Base-by-base conservation (phyloP, 2,888 invertebrate species). In the Sinodicranocentrus sp. region DNA sequence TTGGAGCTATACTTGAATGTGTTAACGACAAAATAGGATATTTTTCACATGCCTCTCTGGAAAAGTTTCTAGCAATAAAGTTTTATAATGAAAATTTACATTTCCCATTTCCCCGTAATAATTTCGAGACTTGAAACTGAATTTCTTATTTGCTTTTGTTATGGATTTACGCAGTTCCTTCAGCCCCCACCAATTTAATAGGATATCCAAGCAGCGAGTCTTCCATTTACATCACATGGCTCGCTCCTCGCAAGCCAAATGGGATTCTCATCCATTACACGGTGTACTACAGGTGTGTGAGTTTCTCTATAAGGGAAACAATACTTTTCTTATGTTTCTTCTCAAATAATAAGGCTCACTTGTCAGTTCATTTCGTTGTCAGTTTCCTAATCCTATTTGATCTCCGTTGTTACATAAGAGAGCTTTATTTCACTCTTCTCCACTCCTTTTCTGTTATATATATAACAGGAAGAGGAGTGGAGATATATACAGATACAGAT, bases 171-270 rank as follows among this genome's bases (percentile, higher is more conserved):
- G 10, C 75, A 88, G 88, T 87, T 59, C 88, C 88, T 8, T 83
- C 87, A n/a, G 39, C 88, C 28, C 88, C 88, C 19, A 82, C 72
- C 59, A 85, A 85, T 80, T 73, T 88, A 54, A 83, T 87, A 78
- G 88, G 87, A 19, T 86, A 82, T 73, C 76, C 88, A 44, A 87
- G 85, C 83, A 84, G 83, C 25, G 87, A 88, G 73, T 85, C 84
- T 26, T 87, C 86, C 48, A 84, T 87, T 75, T 88, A 84, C 75
- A 76, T 88, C 21, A 87, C 85, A 77, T 88, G 88, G 88, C 67
- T 86, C 39, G 84, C 75, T 73, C 87, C 88, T 5, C 59, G 82
- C 19, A 84, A 85, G 44, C 83, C 85, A 57, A 87, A 87, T 73
- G 88, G 88, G 19, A 80, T 83, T 77, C 70, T 88, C 19, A 86